Base-by-base conservation (phyloP, 2,797 vertebrate species). In the Serranus cabrilla region DNA sequence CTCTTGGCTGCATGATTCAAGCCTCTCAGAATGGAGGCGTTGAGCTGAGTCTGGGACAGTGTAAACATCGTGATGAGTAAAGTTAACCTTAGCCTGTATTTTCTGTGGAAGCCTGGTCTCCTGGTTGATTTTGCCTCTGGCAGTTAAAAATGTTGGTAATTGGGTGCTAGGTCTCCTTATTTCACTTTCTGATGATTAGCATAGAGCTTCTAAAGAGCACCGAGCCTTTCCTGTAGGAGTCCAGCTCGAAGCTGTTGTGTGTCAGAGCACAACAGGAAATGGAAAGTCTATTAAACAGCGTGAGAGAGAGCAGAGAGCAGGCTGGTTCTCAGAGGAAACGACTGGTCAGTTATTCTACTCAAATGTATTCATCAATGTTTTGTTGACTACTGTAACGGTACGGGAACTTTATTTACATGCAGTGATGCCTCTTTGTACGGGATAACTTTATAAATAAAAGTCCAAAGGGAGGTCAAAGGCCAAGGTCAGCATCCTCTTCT, bases 201-300 rank as follows among this genome's bases (percentile, higher is more conserved):
- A 11, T 9, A 47, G 12, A 64, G 16, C 16, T n/a, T 68, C 20
- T 3, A 47, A 27, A 27, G 9, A 64, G 11, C 25, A 27, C n/a
- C 17, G 54, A 58, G 60, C n/a, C 40, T 79, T 78, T 21, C 39
- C 31, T 77, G 55, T 39, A 71, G 67, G 57, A 63, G 27, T 56
- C 2, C 8, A 23, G 47, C 31, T 57, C 42, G 18, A 16, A 66
- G 80, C 20, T 34, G 71, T 25, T 74, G 57, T 74, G 73, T 83
- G 81, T 89, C 71, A 65, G 40, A 70, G 73, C 75, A 85, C 52
- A 72, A 83, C 89, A 92, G 92, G 92, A 94, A 93, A 82, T 92
- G 89, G 85, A 91, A 93, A 91, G 90, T 92, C 87, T 89, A 60
- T 92, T 83, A 87, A 88, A 87, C 89, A 90, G 90, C 73, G 73